phyloP scores from a whole-genome alignment of 2,113 vertebrate species.

The Tricholaema leucomelas region DNA sequence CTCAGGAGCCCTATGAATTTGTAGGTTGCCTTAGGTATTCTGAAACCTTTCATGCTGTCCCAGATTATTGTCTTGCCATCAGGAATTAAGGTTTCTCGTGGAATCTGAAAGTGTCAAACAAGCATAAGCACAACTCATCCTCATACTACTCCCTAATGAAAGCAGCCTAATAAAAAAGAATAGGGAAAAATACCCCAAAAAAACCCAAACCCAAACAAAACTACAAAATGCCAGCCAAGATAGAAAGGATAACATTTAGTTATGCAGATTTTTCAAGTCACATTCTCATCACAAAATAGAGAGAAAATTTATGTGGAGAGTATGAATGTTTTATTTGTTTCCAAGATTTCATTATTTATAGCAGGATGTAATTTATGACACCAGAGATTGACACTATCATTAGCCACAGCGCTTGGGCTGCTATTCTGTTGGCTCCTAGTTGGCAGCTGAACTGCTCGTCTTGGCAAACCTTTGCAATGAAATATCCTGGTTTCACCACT shows the following conservation, averaged over 20 bases:
- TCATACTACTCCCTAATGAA: neutral
- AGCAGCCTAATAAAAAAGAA: neutral
- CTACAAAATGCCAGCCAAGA: neutral
- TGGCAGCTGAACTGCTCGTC: neutral
- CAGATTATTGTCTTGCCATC: constrained; percentile 88
- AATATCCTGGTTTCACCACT: neutral
- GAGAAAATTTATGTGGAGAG: neutral
- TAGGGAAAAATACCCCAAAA: neutral
- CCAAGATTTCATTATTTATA: constrained; percentile 56
- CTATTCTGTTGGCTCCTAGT: neutral
- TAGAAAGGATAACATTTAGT: neutral
- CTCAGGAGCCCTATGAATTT: constrained; percentile 85
- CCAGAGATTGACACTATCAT: constrained; percentile 30
- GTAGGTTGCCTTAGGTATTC: constrained; percentile 83
- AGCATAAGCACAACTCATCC: neutral
- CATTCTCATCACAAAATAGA: constrained; percentile 37
- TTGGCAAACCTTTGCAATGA: constrained; percentile 36
- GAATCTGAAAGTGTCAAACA: constrained; percentile 77
- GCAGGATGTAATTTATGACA: constrained; percentile 59
- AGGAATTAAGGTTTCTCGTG: constrained; percentile 66
- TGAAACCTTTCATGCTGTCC: constrained; percentile 89
- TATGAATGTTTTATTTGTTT: constrained; percentile 8
- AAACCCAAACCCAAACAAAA: neutral
- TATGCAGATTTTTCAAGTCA: constrained; percentile 4
- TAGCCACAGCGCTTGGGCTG: neutral